Evolutionary conservation across 1,140 invertebrate genomes (phyloP).

Genomic region (Drosophila orena): DNA sequence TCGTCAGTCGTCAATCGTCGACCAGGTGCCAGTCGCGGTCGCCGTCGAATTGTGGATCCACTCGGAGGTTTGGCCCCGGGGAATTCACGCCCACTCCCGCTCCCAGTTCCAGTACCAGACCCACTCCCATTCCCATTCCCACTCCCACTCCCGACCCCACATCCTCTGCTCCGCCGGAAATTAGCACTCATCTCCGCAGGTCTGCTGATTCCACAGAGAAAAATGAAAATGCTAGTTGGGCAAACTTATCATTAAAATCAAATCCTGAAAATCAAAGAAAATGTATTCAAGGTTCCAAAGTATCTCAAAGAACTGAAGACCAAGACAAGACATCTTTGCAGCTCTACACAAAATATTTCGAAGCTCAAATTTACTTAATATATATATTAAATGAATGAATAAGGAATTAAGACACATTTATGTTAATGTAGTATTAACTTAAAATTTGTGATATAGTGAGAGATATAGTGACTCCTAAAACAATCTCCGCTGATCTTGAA

Average conservation of each 20-base stretch:
- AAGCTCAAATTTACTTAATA: too few species aligned
- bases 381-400: too few species aligned
- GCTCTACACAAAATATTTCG: too few species aligned
- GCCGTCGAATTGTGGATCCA: neutral
- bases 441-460: too few species aligned
- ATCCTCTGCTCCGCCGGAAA: conserved; percentile 41
- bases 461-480: too few species aligned
- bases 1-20: conserved; percentile 35
- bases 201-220: conserved; percentile 9
- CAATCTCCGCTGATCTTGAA: neutral
- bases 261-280: too few species aligned
- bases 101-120: conserved; percentile 23
- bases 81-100: conserved; percentile 46
- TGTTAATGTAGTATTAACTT: too few species aligned
- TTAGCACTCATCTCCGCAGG: conserved; percentile 57
- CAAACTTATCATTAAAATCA: neutral
- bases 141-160: neutral
- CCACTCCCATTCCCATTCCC: neutral
- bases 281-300: too few species aligned
- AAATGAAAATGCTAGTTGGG: neutral
- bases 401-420: too few species aligned
- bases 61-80: conserved; percentile 18
- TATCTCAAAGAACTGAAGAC: too few species aligned
- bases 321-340: too few species aligned
- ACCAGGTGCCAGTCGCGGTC: conserved; percentile 25